Evolutionary conservation across 1,140 invertebrate genomes (phyloP), one percentile per base, ranked within the genome.

Genomic region (Babylonia areolata): DNA sequence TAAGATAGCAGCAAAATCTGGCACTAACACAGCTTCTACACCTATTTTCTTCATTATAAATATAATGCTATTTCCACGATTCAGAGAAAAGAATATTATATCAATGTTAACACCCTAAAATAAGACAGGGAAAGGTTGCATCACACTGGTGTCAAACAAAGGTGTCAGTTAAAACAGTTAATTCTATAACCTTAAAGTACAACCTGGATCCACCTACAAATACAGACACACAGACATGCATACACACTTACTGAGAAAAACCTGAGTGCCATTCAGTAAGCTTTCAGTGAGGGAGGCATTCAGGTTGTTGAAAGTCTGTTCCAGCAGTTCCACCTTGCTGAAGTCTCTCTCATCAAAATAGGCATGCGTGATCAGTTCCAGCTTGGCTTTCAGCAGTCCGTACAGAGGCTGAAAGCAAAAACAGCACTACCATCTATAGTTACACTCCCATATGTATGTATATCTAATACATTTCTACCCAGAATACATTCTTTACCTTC

Each of bases 281-380:
- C 97, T 94, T 94, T 95, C 92, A 35, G 91, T 93, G 87, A 99
- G 95, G 93, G 97, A 99, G 88, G 96, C 96, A 94, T 98, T 98
- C 5, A 99, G 95, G 95, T 99, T 98, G 91, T 97, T 96, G 94
- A 97, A 99, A 71, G 98, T 98, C 93, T 99, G 97, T 92, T 98
- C 96, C 79, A 99, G 95, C 40, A 99, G 95, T 94, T 97, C 97
- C 82, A 97, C 97, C 80, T 95, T 92, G 33, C 93, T 93, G 87
- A 95, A 95, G 85, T 95, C 95, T 81, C 93, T 88, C 95, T 99
- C 97, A 87, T 98, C 96, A 94, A 99, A 99, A 95, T 99, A 99
- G 0, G 98, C 98, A 94, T 98, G 96, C 0, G 99, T 99, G 87
- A 99, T 99, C 3, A 99, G 95, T 84, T 98, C 96, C 95, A 99